Conservation (phyloP, 2,113 vertebrate species). For the Isichthys henryi region DNA sequence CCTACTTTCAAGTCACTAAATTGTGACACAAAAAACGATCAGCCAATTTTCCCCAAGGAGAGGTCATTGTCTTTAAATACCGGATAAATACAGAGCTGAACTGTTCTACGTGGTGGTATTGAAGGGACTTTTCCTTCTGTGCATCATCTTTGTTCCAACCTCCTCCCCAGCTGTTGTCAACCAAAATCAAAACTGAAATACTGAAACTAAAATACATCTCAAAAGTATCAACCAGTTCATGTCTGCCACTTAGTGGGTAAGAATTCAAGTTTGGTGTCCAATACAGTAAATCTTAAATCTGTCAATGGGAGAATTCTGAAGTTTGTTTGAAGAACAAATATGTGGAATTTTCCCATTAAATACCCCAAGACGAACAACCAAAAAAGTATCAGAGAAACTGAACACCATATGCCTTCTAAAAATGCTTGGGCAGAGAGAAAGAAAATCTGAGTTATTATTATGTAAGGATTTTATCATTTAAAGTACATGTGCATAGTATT, state of each 20-base stretch:
- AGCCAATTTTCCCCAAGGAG: background rate
- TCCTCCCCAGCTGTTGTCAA: background rate
- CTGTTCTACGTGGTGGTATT: slow-evolving; percentile 1
- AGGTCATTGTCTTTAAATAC: background rate
- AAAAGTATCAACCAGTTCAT: background rate
- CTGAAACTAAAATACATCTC: slow-evolving; percentile 13
- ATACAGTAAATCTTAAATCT: background rate
- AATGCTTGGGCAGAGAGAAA: background rate
- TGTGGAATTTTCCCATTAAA: background rate
- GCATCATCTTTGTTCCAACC: background rate
- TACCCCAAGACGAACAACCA: background rate
- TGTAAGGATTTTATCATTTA: background rate
- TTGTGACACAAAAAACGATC: background rate
- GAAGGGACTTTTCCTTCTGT: slow-evolving; percentile 20
- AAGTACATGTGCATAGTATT: background rate
- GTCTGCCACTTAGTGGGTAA: background rate
- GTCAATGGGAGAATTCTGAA: no score
- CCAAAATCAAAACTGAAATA: slow-evolving; percentile 6
- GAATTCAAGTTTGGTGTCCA: background rate
- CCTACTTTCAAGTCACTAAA: background rate
- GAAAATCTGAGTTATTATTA: background rate
- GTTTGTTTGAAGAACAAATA: background rate
- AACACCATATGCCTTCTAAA: background rate
- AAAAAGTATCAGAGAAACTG: background rate
- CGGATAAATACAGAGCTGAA: background rate